These are phyloP conservation scores for Platynereis dumerilii DNA, from an alignment of 2,888 invertebrate genomes.

Conservation along the genomic window DNA sequence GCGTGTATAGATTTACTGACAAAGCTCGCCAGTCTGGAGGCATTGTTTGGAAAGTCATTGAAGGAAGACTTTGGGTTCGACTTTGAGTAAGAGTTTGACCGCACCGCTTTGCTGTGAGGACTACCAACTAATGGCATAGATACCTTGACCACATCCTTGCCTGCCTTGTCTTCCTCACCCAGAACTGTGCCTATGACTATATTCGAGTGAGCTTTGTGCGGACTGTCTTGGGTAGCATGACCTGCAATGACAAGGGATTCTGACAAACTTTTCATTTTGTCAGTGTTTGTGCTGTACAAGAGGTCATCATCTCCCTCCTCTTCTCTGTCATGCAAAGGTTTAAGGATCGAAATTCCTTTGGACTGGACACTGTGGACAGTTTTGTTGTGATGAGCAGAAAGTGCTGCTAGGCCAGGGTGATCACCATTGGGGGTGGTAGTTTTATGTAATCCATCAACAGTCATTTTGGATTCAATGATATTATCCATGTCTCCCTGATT, in stretches of 20 bases:
- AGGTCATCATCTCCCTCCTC: conserved; percentile 16
- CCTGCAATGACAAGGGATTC: background rate
- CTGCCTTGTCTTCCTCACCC: background rate
- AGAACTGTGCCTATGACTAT: background rate
- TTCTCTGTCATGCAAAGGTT: conserved; percentile 29
- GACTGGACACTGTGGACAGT: conserved; percentile 11
- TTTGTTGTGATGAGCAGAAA: conserved; percentile 6
- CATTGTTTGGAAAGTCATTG: conserved; percentile 16
- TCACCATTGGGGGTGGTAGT: background rate
- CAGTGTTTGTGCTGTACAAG: background rate
- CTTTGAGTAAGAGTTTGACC: background rate
- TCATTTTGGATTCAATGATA: too few relatives aligned
- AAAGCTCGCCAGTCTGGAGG: conserved; percentile 26
- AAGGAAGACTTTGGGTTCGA: background rate
- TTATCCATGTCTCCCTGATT: too few relatives aligned
- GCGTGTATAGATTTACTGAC: conserved; percentile 32
- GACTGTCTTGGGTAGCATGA: background rate
- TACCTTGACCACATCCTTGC: background rate
- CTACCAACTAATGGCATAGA: background rate
- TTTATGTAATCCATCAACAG: too few relatives aligned
- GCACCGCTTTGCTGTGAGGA: background rate
- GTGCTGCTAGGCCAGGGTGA: background rate
- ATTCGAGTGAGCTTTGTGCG: background rate
- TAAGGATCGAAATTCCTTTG: conserved; percentile 30
- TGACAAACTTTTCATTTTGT: conserved; percentile 1